Evolutionary conservation across 2,797 vertebrate species (phyloP).

Genomic region (Chaenodraco wilsoni): DNA sequence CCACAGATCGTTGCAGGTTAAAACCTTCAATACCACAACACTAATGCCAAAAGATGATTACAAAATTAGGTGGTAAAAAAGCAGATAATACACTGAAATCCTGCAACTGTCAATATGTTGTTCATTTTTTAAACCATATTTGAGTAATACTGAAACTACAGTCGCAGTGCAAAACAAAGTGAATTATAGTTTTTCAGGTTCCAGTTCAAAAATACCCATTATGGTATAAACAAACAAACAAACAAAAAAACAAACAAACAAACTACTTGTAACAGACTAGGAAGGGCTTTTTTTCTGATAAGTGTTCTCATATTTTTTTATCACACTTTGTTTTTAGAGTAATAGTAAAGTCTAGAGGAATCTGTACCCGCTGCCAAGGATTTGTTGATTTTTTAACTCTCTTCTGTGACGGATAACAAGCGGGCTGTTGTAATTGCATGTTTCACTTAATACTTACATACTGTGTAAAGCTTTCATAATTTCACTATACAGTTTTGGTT

Average conservation of each 20-base stretch:
- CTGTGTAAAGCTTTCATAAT: conserved; percentile 2
- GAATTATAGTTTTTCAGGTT: conserved; percentile 14
- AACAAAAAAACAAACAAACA: neutral
- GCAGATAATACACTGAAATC: conserved; percentile 19
- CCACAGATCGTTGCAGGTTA: conserved; percentile 47
- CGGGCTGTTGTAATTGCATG: conserved; percentile 10
- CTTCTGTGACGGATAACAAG: conserved; percentile 10
- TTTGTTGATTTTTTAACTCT: conserved; percentile 20
- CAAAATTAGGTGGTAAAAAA: conserved; percentile 8
- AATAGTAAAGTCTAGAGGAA: conserved; percentile 6
- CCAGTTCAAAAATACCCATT: neutral
- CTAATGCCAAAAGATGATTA: conserved; percentile 16
- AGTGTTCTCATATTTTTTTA: conserved; percentile 9
- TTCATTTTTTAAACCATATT: conserved; percentile 1
- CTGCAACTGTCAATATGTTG: conserved; percentile 21
- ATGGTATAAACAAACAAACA: neutral
- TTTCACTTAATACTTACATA: conserved; percentile 2
- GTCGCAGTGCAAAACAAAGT: conserved; percentile 1
- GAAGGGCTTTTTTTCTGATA: neutral
- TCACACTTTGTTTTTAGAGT: conserved; percentile 18
- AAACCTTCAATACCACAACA: conserved; percentile 19
- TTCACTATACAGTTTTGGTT: neutral
- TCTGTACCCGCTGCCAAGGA: conserved; percentile 29
- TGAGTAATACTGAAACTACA: neutral
- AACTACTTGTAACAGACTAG: neutral